A percentile compares a stretch with the other conserved stretches of the same genome.
Evolutionary conservation across 2,797 vertebrate genomes (phyloP).

Genomic region (Tolypeutes matacus): DNA sequence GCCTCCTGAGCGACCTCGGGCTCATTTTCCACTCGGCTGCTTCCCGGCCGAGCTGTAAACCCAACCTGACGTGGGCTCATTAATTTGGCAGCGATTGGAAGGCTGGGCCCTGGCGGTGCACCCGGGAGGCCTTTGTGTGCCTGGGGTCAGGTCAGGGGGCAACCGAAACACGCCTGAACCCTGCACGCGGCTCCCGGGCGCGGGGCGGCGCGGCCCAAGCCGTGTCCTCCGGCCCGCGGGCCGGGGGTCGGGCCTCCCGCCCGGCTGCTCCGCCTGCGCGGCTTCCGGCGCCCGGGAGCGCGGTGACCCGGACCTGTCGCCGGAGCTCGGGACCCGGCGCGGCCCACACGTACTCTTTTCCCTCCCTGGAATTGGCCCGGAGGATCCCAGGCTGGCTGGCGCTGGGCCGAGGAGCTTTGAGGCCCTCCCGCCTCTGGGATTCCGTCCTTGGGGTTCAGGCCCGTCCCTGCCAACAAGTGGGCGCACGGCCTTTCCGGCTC

Average conservation of each 20-base stretch:
- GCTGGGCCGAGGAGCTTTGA: not conserved
- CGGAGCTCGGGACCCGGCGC: not conserved
- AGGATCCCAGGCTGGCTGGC: not conserved
- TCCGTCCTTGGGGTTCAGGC: not conserved
- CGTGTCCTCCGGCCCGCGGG: not conserved
- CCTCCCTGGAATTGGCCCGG: not conserved
- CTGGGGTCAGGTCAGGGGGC: constrained; percentile 97
- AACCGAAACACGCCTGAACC: constrained; percentile 95
- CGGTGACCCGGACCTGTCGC: not conserved
- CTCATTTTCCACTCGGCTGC: constrained; percentile 96
- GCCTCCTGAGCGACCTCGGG: constrained; percentile 91
- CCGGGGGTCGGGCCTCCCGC: constrained; percentile 16
- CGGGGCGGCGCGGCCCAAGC: not conserved
- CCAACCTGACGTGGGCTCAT: constrained; percentile 99
- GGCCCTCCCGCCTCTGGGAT: not conserved
- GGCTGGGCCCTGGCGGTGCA: constrained; percentile 95
- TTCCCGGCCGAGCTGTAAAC: constrained; percentile 95
- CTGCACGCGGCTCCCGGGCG: constrained; percentile 83
- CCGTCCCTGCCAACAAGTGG: accelerated
- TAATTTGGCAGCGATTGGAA: constrained; percentile 97
- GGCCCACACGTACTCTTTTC: not conserved
- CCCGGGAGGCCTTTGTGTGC: constrained; percentile 97
- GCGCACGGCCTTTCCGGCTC: not conserved
- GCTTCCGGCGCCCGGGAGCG: constrained; percentile 34
- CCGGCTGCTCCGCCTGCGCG: not conserved